These are phyloP conservation scores for Apamea anceps DNA, from an alignment of 2,888 invertebrate species.

Conservation along the genomic window DNA sequence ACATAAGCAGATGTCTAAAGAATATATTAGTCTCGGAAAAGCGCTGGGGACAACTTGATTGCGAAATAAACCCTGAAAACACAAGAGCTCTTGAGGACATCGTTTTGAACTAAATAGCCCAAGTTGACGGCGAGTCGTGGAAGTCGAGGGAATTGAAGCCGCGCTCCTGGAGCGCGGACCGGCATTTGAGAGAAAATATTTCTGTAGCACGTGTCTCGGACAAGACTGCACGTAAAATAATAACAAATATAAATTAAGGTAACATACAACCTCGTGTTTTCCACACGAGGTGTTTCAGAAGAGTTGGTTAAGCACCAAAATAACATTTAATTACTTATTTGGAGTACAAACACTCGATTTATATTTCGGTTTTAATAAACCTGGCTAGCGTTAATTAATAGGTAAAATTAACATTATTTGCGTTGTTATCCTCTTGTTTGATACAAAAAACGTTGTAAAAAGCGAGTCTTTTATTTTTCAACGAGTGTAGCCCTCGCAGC, in stretches of 20 bases:
- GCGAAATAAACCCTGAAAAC: slow-evolving; percentile 75
- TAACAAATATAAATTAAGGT: slow-evolving; percentile 8
- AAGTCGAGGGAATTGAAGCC: slow-evolving; percentile 65
- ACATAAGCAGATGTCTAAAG: slow-evolving; percentile 51
- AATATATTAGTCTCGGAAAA: slow-evolving; percentile 58
- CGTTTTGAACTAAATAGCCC: slow-evolving; percentile 72
- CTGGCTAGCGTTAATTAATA: neutral
- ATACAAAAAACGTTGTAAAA: slow-evolving; percentile 23
- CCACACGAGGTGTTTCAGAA: neutral
- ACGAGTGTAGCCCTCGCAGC: slow-evolving; percentile 48
- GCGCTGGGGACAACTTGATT: slow-evolving; percentile 73
- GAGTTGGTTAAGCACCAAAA: neutral
- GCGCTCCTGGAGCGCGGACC: slow-evolving; percentile 33
- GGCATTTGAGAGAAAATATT: slow-evolving; percentile 55
- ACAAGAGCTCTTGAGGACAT: slow-evolving; percentile 71
- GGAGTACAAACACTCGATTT: neutral
- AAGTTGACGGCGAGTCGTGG: slow-evolving; percentile 64
- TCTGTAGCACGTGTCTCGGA: slow-evolving; percentile 41
- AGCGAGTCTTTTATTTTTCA: slow-evolving; percentile 25
- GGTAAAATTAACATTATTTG: neutral
- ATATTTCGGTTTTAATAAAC: neutral
- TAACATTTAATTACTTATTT: neutral
- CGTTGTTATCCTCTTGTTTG: neutral
- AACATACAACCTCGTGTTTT: neutral
- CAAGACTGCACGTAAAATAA: slow-evolving; percentile 24